phyloP scores from a whole-genome alignment of 2,888 invertebrate genomes.

The Orthosia gothica region DNA sequence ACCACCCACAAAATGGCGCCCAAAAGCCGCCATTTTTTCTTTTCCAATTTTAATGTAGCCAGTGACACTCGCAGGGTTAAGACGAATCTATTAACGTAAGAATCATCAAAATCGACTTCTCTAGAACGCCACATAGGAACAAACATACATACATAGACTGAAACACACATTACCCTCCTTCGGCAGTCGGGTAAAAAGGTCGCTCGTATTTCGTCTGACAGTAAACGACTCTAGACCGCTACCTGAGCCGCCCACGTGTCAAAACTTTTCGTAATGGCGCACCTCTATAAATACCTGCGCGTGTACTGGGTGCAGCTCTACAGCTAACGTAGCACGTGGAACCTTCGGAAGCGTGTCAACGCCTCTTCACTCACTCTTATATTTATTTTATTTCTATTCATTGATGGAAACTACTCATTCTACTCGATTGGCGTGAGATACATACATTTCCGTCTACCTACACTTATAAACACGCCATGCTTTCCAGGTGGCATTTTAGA shows the following conservation, averaged over 20 bases:
- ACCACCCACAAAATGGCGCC: too few relatives aligned
- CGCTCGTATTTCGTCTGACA: conserved; percentile 6
- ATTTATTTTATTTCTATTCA: conserved; percentile 8
- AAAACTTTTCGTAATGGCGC: not conserved
- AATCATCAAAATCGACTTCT: too few relatives aligned
- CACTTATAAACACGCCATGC: not conserved
- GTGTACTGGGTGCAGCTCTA: conserved; percentile 10
- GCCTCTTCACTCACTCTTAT: not conserved
- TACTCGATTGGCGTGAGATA: not conserved
- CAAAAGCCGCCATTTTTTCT: too few relatives aligned
- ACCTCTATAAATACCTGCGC: conserved; percentile 37
- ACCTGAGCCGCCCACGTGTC: conserved; percentile 28
- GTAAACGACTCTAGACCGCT: not conserved
- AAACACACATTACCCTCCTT: too few relatives aligned
- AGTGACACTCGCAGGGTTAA: too few relatives aligned
- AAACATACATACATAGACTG: too few relatives aligned
- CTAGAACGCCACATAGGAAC: too few relatives aligned
- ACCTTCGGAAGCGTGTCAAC: conserved; percentile 5
- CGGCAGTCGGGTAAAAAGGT: too few relatives aligned
- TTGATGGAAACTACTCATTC: conserved; percentile 3
- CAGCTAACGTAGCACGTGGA: conserved; percentile 41
- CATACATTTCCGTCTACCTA: not conserved
- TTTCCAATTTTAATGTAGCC: too few relatives aligned
- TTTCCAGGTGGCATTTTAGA: not conserved
- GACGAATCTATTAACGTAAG: too few relatives aligned